Evolutionary conservation across 2,797 vertebrate species (phyloP), one percentile per base, ranked within the genome.

Genomic region (Xyrichtys novacula): DNA sequence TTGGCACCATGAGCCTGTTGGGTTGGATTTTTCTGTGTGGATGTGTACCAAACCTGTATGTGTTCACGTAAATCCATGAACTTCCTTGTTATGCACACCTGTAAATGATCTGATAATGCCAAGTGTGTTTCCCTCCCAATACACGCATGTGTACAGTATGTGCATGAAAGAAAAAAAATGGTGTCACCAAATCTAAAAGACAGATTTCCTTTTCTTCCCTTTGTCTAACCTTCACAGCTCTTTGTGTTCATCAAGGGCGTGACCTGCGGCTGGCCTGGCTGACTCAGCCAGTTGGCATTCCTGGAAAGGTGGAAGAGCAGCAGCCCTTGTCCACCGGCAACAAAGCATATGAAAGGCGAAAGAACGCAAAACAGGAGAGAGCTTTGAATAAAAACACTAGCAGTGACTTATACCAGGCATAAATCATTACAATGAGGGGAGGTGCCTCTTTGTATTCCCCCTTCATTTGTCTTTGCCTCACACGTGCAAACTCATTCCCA

Each of bases 261-360:
- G 82, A 85, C 74, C 86, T 57, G 56, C 60, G 16, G 36, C 50
- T 44, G 57, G 57, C 72, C 69, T 0, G 2, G 85, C 75, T 88
- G 88, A 92, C 81, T 92, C 86, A 88, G 77, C 83, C 76, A 46
- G 74, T 76, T 16, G 12, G 31, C 78, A 87, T 85, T 85, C 74
- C 59, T 68, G 49, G 39, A 75, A 42, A 71, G 55, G 72, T 76
- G 52, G 36, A 74, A 53, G 63, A 57, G 60, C 42, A 67, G 26
- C 26, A 2, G 53, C 62, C 32, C 61, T 66, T 74, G 78, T 84
- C 69, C 62, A 61, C 31, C 34, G 29, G 12, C 66, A 88, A 80
- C 78, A 89, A 80, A 80, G 55, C 56, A 67, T 26, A 73, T 40
- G 7, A 36, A 48, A 57, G 53, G 36, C 7, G 40, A 60, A n/a